A percentile compares a stretch with the other conserved stretches of the same genome.
Evolutionary conservation across 2,888 invertebrate genomes (phyloP).

Genomic region (Parnassius glacialis): DNA sequence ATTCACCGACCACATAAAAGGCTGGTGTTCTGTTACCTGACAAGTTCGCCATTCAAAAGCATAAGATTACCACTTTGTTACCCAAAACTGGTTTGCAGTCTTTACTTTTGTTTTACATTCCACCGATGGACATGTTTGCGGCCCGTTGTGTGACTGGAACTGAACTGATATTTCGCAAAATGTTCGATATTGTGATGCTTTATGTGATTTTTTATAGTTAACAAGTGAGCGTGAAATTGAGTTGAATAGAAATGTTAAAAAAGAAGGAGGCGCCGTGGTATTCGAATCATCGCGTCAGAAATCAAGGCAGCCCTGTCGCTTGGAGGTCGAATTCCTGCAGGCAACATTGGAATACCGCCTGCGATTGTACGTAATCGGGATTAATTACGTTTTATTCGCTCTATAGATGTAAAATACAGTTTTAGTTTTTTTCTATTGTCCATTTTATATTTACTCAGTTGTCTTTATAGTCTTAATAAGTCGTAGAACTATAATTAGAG

Average conservation of each 20-base stretch:
- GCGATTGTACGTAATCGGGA: conserved; percentile 63
- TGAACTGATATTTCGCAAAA: conserved; percentile 33
- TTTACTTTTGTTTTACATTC: conserved; percentile 50
- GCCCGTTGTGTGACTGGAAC: conserved; percentile 22
- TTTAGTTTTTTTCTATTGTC: too few species aligned
- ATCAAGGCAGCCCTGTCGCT: conserved; percentile 62
- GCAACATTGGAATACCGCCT: conserved; percentile 66
- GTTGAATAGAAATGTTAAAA: conserved; percentile 59
- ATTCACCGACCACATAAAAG: conserved; percentile 41
- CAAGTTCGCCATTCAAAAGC: conserved; percentile 36
- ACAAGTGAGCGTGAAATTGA: conserved; percentile 32
- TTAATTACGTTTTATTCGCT: not conserved
- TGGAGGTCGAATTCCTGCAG: conserved; percentile 62
- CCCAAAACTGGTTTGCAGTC: conserved; percentile 54
- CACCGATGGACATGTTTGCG: conserved; percentile 40
- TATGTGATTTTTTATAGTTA: conserved; percentile 35
- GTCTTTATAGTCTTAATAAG: too few species aligned
- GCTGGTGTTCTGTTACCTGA: conserved; percentile 39
- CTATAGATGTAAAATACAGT: not conserved
- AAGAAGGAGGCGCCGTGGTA: conserved; percentile 73
- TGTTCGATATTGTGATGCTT: conserved; percentile 34
- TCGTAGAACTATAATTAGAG: too few species aligned
- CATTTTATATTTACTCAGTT: too few species aligned
- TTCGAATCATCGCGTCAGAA: conserved; percentile 61
- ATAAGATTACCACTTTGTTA: conserved; percentile 49